Evolutionary conservation across 30 jellyfish, hydroid and myxozoan species (phyloP).

Genomic region (Aurelia coerulea): DNA sequence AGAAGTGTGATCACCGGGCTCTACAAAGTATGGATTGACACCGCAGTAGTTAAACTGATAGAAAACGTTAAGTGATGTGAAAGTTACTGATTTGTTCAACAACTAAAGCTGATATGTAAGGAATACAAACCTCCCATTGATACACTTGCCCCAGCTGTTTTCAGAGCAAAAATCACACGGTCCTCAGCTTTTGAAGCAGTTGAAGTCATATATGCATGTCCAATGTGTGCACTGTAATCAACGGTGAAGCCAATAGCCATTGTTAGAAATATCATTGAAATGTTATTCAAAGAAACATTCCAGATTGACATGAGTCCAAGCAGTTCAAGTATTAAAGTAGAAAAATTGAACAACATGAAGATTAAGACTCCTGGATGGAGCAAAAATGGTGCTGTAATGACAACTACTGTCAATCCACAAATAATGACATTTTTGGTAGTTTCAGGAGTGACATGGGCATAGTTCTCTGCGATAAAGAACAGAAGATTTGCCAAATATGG

Average conservation of each 20-base stretch:
- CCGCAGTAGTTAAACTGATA: too few species aligned
- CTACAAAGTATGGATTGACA: too few species aligned
- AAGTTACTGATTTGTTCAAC: too few species aligned
- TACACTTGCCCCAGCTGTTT: slow-evolving; percentile 61
- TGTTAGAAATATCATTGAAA: slow-evolving; percentile 58
- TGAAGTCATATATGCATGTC: slow-evolving; percentile 67
- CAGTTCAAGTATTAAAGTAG: slow-evolving; percentile 67
- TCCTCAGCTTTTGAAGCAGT: slow-evolving; percentile 9
- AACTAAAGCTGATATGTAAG: too few species aligned
- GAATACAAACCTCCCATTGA: slow-evolving; percentile 58
- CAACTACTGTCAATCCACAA: slow-evolving; percentile 64
- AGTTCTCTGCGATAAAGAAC: slow-evolving; percentile 6
- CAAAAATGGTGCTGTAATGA: slow-evolving; percentile 76
- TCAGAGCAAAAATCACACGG: slow-evolving; percentile 32
- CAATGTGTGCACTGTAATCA: slow-evolving; percentile 79
- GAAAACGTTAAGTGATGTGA: too few species aligned
- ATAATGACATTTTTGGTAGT: slow-evolving; percentile 60
- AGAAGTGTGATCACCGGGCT: too few species aligned
- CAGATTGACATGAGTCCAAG: slow-evolving; percentile 73
- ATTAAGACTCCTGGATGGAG: slow-evolving; percentile 73
- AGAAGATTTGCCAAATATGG: too few species aligned
- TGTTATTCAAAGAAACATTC: slow-evolving; percentile 53
- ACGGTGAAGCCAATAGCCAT: slow-evolving; percentile 72
- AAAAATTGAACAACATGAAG: slow-evolving; percentile 67
- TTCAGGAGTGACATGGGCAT: slow-evolving; percentile 61